These are phyloP conservation scores for Periophthalmus modestus DNA, from an alignment of 2,113 vertebrate genomes.

Conservation along the genomic window DNA sequence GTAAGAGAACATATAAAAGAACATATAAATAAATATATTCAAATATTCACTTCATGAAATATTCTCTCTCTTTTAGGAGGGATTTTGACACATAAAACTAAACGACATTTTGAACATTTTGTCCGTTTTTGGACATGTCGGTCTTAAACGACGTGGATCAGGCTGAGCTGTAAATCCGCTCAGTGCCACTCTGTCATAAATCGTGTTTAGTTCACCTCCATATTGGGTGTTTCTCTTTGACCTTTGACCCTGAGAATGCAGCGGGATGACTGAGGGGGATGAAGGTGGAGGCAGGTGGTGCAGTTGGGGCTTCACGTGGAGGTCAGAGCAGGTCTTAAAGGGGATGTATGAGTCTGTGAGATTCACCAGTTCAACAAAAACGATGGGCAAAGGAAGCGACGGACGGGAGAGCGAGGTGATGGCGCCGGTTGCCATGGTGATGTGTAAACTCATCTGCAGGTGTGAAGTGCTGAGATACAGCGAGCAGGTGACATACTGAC, in stretches of 20 bases:
- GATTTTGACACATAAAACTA: too few species aligned
- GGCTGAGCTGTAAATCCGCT: not conserved
- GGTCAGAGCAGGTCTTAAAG: slow-evolving; percentile 3
- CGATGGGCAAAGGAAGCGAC: not conserved
- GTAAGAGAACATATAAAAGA: too few species aligned
- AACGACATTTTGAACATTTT: too few species aligned
- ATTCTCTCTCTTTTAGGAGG: too few species aligned
- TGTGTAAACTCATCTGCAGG: not conserved
- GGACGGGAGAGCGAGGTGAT: not conserved
- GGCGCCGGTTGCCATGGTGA: not conserved
- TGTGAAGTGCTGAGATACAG: not conserved
- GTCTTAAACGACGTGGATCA: not conserved
- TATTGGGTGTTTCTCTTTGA: slow-evolving; percentile 10
- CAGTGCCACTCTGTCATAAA: not conserved
- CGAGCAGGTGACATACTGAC: too few species aligned
- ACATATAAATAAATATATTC: too few species aligned
- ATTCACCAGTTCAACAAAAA: not conserved
- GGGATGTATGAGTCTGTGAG: not conserved
- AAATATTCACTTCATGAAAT: too few species aligned
- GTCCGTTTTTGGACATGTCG: not conserved
- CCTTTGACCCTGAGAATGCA: slow-evolving; percentile 30
- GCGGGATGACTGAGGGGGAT: slow-evolving; percentile 10
- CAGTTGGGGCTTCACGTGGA: slow-evolving; percentile 35
- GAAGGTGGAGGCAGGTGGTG: slow-evolving; percentile 19
- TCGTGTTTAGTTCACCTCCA: not conserved